Conservation (phyloP, 1,140 invertebrate species). For the Drosophila sucinea region DNA sequence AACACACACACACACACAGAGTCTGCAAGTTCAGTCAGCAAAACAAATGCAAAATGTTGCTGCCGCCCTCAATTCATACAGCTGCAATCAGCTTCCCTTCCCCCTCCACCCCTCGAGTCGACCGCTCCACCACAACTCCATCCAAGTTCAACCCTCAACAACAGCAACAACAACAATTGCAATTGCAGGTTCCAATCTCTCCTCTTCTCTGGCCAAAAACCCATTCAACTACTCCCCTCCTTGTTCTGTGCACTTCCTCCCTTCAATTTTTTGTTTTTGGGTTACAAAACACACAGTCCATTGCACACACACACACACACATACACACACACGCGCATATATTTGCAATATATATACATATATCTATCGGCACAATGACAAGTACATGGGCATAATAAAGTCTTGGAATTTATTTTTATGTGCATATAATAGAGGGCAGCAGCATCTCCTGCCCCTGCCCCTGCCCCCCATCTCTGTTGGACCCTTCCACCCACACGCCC, state of each 20-base stretch:
- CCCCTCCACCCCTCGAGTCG: background rate
- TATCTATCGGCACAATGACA: conserved; percentile 57
- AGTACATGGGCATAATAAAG: conserved; percentile 80
- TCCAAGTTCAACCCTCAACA: background rate
- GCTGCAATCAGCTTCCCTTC: conserved; percentile 2
- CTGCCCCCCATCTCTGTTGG: background rate
- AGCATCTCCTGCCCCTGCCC: conserved; percentile 15
- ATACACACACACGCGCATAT: background rate
- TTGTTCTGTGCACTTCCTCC: background rate
- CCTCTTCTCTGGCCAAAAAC: background rate
- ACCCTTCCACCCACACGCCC: conserved; percentile 17
- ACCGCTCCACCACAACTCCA: background rate
- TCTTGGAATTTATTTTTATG: conserved; percentile 82
- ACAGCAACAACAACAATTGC: conserved; percentile 49
- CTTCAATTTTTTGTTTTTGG: conserved; percentile 1
- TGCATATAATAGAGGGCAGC: conserved; percentile 74
- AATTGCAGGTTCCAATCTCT: conserved; percentile 43
- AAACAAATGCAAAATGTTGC: conserved; percentile 55
- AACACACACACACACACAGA: conserved; percentile 36
- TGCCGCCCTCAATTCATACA: conserved; percentile 12
- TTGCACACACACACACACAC: conserved; percentile 69
- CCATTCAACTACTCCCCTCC: background rate
- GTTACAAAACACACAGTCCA: conserved; percentile 60
- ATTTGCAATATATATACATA: conserved; percentile 4
- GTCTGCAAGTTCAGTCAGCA: conserved; percentile 34